These are phyloP conservation scores for Volucella bombylans DNA, from an alignment of 2,888 invertebrate species.

Conservation along the genomic window DNA sequence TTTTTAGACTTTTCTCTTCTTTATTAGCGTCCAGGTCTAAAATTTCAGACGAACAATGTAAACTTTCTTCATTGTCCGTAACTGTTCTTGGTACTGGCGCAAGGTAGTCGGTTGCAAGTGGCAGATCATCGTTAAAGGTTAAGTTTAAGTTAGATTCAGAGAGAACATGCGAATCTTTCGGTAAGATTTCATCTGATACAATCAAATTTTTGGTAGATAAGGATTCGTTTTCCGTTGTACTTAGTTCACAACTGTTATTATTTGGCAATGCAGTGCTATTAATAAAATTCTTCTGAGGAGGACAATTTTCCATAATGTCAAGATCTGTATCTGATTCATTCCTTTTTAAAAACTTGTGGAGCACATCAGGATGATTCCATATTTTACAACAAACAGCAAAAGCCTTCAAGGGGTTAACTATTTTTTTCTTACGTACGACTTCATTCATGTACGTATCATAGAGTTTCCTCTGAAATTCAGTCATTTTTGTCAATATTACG, in stretches of 20 bases:
- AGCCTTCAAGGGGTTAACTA: slow-evolving; percentile 97
- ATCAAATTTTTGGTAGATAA: no score
- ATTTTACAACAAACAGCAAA: slow-evolving; percentile 99
- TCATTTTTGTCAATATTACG: slow-evolving; percentile 94
- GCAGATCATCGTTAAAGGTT: slow-evolving; percentile 39
- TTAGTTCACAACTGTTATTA: background rate
- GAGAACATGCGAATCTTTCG: no score
- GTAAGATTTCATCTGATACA: background rate
- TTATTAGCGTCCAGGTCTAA: slow-evolving; percentile 81
- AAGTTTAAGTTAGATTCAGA: background rate
- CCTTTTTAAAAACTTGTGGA: slow-evolving; percentile 93
- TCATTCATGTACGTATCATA: slow-evolving; percentile 97
- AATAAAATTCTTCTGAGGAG: background rate
- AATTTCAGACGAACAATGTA: slow-evolving; percentile 80
- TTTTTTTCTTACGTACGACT: slow-evolving; percentile 91
- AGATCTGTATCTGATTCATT: slow-evolving; percentile 90
- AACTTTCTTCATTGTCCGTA: slow-evolving; percentile 70
- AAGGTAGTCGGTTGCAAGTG: slow-evolving; percentile 78
- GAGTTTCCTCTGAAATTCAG: slow-evolving; percentile 92
- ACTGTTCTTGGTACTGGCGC: slow-evolving; percentile 77
- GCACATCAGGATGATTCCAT: slow-evolving; percentile 97
- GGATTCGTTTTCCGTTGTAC: background rate
- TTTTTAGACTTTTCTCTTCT: slow-evolving; percentile 82
- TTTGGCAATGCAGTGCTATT: background rate
- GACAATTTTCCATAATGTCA: slow-evolving; percentile 88